Conservation (phyloP, 2,888 invertebrate genomes). For the Glaucopsyche alexis region DNA sequence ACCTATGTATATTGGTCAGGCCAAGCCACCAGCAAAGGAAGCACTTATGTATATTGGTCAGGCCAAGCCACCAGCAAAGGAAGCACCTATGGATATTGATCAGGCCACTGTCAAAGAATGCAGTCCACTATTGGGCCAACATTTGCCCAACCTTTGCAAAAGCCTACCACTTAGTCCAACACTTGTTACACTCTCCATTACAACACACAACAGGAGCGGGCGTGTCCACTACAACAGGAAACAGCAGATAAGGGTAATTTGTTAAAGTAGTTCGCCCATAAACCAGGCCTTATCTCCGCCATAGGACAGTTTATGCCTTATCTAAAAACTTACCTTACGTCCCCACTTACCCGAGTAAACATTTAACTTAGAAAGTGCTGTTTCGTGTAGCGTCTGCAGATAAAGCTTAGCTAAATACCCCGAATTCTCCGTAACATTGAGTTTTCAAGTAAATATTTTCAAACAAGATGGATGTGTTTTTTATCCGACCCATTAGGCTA, state of each 20-base stretch:
- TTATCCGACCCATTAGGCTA: not conserved
- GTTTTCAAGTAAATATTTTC: slow-evolving; percentile 51
- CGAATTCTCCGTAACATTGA: slow-evolving; percentile 62
- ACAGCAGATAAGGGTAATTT: slow-evolving; percentile 62
- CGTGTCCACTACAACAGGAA: slow-evolving; percentile 58
- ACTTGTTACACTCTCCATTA: not conserved
- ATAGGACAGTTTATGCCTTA: slow-evolving; percentile 70
- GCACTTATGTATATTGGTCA: no score
- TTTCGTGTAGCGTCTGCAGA: slow-evolving; percentile 73
- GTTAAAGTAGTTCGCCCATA: slow-evolving; percentile 58
- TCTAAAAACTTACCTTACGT: slow-evolving; percentile 63
- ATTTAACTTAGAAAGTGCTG: slow-evolving; percentile 79
- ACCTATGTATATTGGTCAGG: no score
- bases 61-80: no score
- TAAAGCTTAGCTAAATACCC: slow-evolving; percentile 65
- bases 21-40: no score
- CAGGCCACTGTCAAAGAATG: no score
- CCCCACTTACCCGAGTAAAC: slow-evolving; percentile 71
- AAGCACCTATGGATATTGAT: no score
- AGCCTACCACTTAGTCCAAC: no score
- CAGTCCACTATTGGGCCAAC: no score
- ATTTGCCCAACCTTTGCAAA: no score
- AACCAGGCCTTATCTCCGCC: slow-evolving; percentile 57
- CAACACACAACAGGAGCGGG: slow-evolving; percentile 35
- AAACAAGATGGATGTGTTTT: slow-evolving; percentile 29